Base-by-base conservation (phyloP, 2,888 invertebrate genomes). In the Erannis defoliaria region DNA sequence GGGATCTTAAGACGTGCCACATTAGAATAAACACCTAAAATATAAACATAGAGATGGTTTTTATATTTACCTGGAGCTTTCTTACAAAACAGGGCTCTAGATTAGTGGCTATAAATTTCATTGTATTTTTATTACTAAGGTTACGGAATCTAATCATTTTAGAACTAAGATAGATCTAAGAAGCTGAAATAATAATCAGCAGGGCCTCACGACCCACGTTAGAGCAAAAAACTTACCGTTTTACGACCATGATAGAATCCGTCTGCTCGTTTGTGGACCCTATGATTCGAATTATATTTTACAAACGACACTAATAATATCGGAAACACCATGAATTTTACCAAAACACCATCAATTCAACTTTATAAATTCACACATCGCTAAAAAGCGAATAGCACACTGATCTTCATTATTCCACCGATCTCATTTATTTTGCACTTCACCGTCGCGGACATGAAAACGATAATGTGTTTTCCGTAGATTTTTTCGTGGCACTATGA, bases 181-280 rank as follows among this genome's bases (percentile, higher is more conserved):
- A 46, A 45, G 19, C 18, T 33, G 29, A 12, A n/a, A 46, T 18
- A 18, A 23, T 51, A 42, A 42, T 43, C 23, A 50, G 3, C 9
- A 8, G 16, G 16, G 55, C 57, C 58, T 64, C 33, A 71, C 55
- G 48, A 51, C 75, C 71, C 71, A 76, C 73, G 76, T 75, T 77
- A 70, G 64, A 51, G 43, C 71, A 62, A 70, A 76, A 71, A 78
- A 87, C 93, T 89, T 81, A 93, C 93, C 92, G 93, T 93, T 93
- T 93, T 89, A 93, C 93, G 90, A 93, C 93, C 93, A 93, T 93
- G 91, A 86, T 93, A 92, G 91, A 92, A 90, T 91, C 93, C 93
- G 93, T 93, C 85, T 85, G 88, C 87, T 90, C 93, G 87, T 87
- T 90, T 88, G 87, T 91, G 89, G 93, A 92, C 89, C 93, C 93